Evolutionary conservation across 1,140 invertebrate genomes (phyloP), one percentile per base, ranked within the genome.

Genomic region (Sycophaga agraensis): DNA sequence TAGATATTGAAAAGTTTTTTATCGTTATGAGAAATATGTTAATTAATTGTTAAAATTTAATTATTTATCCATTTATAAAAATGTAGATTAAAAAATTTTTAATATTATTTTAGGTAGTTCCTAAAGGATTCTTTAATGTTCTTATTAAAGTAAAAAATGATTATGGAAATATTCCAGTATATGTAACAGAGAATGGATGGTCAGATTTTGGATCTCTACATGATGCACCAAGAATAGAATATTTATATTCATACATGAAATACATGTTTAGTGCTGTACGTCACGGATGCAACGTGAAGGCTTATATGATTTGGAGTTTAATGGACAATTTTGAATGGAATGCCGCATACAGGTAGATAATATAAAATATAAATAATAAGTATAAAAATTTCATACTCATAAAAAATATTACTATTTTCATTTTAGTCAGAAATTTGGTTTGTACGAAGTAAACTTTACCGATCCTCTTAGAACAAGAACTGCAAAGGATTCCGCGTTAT

Each of bases 271-370:
- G 84, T 65, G 88, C 90, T 1, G 84, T 91, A 4, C 78, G 85
- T 14, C 86, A 90, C 66, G 82, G 83, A 0, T 86, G 86, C 28
- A 84, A 88, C 37, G 83, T 93, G 0, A 72, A 78, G 14, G 87
- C 82, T 0, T 93, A 92, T 67, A 85, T 86, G 0, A 79, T 85
- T 43, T 93, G 91, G 90, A 88, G 86, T 63, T 71, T 93, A 6
- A 31, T 50, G n/a, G 48, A 59, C 9, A 42, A 34, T 16, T 59
- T 50, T 16, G 46, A 59, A 51, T 59, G 48, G 35, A 11, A n/a
- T 7, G 2, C 12, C 2, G 35, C 35, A 14, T 49, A 58, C 6
- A 21, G 8, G 55, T 58, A 28, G 11, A 31, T 11, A 31, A 31
- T 6, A 6, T 31, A 31, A 31, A 31, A 6, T 11, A 6, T 11